phyloP scores from a whole-genome alignment of 1,140 invertebrate species.

The Solenopsis fugax region DNA sequence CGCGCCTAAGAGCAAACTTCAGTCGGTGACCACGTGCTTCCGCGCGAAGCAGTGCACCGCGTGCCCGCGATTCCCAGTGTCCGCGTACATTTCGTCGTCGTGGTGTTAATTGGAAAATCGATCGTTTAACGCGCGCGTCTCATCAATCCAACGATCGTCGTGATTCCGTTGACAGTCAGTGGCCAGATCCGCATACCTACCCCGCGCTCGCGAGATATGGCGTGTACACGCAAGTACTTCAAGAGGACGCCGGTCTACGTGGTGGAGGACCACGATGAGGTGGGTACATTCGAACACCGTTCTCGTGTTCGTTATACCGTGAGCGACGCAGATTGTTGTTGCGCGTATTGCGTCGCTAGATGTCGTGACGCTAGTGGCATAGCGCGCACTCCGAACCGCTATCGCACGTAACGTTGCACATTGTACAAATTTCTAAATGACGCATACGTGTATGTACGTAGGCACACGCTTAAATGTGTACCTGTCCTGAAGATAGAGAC shows the following conservation, averaged over 20 bases:
- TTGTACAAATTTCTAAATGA: no score
- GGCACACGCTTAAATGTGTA: no score
- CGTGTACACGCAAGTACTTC: constrained; percentile 81
- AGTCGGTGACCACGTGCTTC: constrained; percentile 75
- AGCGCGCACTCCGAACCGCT: neutral
- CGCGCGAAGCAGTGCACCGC: constrained; percentile 70
- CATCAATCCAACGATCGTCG: neutral
- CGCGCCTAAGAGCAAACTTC: constrained; percentile 73
- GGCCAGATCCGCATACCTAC: neutral
- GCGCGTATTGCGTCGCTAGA: neutral
- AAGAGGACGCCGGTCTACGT: constrained; percentile 91
- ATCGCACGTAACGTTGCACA: no score
- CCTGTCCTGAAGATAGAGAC: no score
- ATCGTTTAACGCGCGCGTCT: constrained; percentile 33
- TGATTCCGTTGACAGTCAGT: no score
- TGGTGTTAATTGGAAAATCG: constrained; percentile 64
- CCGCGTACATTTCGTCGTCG: constrained; percentile 27
- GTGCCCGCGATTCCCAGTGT: constrained; percentile 62
- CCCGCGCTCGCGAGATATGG: constrained; percentile 57
- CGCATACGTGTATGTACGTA: no score
- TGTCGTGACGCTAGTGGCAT: neutral
- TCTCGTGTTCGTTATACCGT: neutral
- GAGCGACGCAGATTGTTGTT: neutral
- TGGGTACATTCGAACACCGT: constrained; percentile 75
- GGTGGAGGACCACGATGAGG: constrained; percentile 93